Evolutionary conservation across 2,113 vertebrate genomes (phyloP), one percentile per base, ranked within the genome.

Genomic region (Daboia siamensis): DNA sequence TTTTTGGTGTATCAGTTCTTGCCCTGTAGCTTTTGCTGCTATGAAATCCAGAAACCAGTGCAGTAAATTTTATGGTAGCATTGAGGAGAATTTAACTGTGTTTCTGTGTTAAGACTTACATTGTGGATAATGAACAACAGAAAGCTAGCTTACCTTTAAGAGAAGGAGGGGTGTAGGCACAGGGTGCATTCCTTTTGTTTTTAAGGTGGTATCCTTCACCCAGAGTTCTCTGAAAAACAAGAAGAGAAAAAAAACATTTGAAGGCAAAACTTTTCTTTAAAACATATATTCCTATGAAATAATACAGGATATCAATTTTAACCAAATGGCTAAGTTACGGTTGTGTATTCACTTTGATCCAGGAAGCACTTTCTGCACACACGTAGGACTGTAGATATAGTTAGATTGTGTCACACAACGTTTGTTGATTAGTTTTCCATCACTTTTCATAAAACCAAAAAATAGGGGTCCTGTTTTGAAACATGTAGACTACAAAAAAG

Each of bases 111-210:
- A 74, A 69, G 74, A 44, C 7, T 39, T 9, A 44, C 17, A 44
- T 7, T n/a, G 12, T 12, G 56, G 29, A 17, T 57, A 46, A 29
- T 0, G 4, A 46, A 51, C 17, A 91, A 23, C 52, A 23, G 12
- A 90, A 29, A 87, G 52, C 39, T 74, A 1, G 0, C 0, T 94
- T 98, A 99, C 99, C 99, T 99, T 98, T 99, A 91, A 99, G 98
- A 9, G 99, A 99, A 3, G 99, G 99, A 0, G 99, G 99, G 0
- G 98, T 98, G 96, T 99, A 99, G 94, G 97, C 97, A 94, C 97
- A 97, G 24, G 98, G 97, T 91, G 98, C 98, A 93, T 97, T 74
- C 96, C 98, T 98, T 97, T 98, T 99, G 91, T 98, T 97, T 97
- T 98, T 99, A 48, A 98, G 97, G 90, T 98, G 97, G 90, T 98